Conservation (phyloP, 1,140 invertebrate species). For the Cotesia chilonis region DNA sequence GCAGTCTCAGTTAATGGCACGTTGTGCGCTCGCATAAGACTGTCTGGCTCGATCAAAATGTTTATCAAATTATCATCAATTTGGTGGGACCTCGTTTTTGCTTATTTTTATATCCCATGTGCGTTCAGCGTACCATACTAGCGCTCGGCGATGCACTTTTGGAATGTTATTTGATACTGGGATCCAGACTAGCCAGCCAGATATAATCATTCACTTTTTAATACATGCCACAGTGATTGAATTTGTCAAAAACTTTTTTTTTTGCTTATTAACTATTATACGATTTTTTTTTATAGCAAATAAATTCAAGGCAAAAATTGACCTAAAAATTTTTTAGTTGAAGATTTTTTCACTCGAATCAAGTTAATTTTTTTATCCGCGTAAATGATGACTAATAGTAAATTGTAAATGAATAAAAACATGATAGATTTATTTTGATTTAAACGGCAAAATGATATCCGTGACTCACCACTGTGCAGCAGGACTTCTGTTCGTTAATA, state of each 20-base stretch:
- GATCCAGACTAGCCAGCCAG: too few species aligned
- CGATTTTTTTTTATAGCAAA: too few species aligned
- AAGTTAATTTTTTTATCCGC: too few species aligned
- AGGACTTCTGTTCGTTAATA: conserved; percentile 39
- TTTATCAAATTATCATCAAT: conserved; percentile 35
- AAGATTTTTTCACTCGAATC: too few species aligned
- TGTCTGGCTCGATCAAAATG: conserved; percentile 25
- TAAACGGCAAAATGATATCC: conserved; percentile 46
- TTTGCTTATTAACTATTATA: too few species aligned
- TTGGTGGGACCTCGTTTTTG: conserved; percentile 1
- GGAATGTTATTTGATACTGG: not conserved
- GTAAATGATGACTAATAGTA: too few species aligned
- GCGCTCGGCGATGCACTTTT: conserved; percentile 21
- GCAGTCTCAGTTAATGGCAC: conserved; percentile 29
- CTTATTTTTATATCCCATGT: conserved; percentile 3
- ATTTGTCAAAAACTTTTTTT: too few species aligned
- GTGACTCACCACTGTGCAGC: conserved; percentile 47
- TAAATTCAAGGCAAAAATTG: too few species aligned
- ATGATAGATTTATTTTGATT: conserved; percentile 34
- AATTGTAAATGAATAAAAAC: too few species aligned
- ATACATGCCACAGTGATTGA: too few species aligned
- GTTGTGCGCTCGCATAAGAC: conserved; percentile 12
- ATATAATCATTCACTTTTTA: too few species aligned
- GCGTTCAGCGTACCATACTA: conserved; percentile 20
- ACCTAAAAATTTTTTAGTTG: too few species aligned